phyloP scores from a whole-genome alignment of 2,113 vertebrate species.

The Cardinalis cardinalis region DNA sequence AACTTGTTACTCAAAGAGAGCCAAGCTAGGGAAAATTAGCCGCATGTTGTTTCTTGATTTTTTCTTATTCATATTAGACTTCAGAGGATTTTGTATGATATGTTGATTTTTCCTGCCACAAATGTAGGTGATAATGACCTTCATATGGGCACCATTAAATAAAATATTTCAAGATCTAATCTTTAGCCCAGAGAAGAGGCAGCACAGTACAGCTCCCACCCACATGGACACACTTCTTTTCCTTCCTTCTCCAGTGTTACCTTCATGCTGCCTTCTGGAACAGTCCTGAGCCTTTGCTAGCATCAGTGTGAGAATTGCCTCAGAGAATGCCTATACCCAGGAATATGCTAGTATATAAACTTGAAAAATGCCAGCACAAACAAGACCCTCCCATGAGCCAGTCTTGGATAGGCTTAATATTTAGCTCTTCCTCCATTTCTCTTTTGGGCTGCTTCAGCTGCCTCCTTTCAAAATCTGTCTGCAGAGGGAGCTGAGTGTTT shows the following conservation, averaged over 20 bases:
- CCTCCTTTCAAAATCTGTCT: not conserved
- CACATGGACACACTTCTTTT: not conserved
- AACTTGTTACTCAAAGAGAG: not conserved
- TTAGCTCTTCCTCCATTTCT: not conserved
- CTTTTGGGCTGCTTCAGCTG: not conserved
- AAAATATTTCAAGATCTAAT: not conserved
- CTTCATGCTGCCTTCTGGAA: not conserved
- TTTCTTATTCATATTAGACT: not conserved
- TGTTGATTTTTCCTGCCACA: not conserved
- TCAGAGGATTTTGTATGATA: not conserved
- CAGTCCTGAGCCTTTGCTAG: accelerated
- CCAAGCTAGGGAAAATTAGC: not conserved
- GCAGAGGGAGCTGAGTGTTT: not conserved
- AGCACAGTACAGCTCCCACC: not conserved
- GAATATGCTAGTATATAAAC: not conserved
- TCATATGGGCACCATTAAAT: not conserved
- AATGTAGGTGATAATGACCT: not conserved
- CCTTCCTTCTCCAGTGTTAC: accelerated
- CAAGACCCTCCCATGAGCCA: not conserved
- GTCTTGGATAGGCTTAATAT: not conserved
- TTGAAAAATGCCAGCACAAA: not conserved
- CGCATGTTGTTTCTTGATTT: not conserved
- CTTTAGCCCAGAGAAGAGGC: not conserved
- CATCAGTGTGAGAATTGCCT: accelerated
- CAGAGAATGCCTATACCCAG: not conserved